Conservation (phyloP, 2,797 vertebrate species). For the Borostomias antarcticus region DNA sequence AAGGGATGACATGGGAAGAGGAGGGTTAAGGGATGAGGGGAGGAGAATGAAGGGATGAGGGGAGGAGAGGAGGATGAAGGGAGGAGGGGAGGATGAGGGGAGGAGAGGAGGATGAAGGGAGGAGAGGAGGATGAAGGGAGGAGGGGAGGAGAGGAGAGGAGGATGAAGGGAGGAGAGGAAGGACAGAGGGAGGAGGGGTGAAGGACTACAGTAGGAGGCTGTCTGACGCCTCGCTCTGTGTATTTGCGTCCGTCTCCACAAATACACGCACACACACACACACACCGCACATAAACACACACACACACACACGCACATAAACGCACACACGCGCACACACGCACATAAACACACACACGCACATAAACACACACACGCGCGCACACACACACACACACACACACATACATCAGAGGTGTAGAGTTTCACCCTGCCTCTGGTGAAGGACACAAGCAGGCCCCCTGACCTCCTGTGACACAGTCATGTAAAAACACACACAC, state of each 20-base stretch:
- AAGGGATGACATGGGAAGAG: too few relatives aligned
- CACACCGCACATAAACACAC: too few relatives aligned
- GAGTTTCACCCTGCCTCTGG: conserved; percentile 67
- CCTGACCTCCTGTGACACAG: too few relatives aligned
- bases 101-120: background rate
- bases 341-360: too few relatives aligned
- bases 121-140: conserved; percentile 3
- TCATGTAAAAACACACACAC: too few relatives aligned
- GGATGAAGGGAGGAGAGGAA: background rate
- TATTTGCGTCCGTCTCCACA: conserved; percentile 47
- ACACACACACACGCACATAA: too few relatives aligned
- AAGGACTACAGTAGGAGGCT: conserved; percentile 30
- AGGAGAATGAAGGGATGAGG: too few relatives aligned
- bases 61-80: too few relatives aligned
- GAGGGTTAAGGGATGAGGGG: too few relatives aligned
- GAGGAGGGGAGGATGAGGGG: too few relatives aligned
- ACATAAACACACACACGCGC: too few relatives aligned
- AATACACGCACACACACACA: conserved; percentile 32
- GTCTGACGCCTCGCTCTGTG: conserved; percentile 42
- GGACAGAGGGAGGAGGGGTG: conserved; percentile 22
- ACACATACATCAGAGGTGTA: conserved; percentile 50
- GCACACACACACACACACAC: conserved; percentile 10
- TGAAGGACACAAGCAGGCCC: conserved; percentile 66
- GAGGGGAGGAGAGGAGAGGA: background rate
- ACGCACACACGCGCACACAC: too few relatives aligned